Percentiles rank a stretch among this genome's conserved stretches.
phyloP scores from a whole-genome alignment of 2,113 vertebrate genomes.

The Dascyllus trimaculatus region DNA sequence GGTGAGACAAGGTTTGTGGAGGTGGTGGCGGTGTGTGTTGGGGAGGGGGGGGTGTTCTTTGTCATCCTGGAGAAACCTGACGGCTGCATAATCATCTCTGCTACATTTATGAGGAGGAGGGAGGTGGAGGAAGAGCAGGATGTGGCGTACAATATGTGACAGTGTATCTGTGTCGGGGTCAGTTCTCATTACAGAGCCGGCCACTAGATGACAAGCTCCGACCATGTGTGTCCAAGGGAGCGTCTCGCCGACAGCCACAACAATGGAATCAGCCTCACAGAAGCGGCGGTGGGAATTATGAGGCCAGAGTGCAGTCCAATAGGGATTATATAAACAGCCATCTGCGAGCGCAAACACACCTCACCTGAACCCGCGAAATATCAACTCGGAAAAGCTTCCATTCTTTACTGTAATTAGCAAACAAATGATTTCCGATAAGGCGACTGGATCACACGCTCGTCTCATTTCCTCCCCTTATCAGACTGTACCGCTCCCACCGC shows the following conservation, averaged over 20 bases:
- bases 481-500: neutral
- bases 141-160: slow-evolving; percentile 32
- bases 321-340: slow-evolving; percentile 11
- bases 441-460: neutral
- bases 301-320: neutral
- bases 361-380: neutral
- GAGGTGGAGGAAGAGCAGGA: slow-evolving; percentile 6
- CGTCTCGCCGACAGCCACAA: slow-evolving; percentile 22
- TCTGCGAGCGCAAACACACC: neutral
- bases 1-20: slow-evolving; percentile 26
- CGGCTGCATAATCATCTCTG: slow-evolving; percentile 33
- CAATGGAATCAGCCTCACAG: slow-evolving; percentile 34
- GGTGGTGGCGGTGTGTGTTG: neutral
- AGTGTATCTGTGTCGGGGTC: slow-evolving; percentile 59
- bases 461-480: slow-evolving; percentile 7
- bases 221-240: slow-evolving; percentile 33
- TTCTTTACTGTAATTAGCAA: slow-evolving; percentile 27
- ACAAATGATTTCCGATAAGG: slow-evolving; percentile 33
- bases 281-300: slow-evolving; percentile 11
- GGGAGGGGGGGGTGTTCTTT: neutral
- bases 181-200: slow-evolving; percentile 57
- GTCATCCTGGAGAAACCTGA: slow-evolving; percentile 31
- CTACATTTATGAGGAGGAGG: slow-evolving; percentile 23
- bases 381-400: neutral
- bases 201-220: slow-evolving; percentile 11